A percentile compares a stretch with the other conserved stretches of the same genome.
Conservation (phyloP, 2,797 vertebrate genomes). For the Sebastes oblongus region DNA sequence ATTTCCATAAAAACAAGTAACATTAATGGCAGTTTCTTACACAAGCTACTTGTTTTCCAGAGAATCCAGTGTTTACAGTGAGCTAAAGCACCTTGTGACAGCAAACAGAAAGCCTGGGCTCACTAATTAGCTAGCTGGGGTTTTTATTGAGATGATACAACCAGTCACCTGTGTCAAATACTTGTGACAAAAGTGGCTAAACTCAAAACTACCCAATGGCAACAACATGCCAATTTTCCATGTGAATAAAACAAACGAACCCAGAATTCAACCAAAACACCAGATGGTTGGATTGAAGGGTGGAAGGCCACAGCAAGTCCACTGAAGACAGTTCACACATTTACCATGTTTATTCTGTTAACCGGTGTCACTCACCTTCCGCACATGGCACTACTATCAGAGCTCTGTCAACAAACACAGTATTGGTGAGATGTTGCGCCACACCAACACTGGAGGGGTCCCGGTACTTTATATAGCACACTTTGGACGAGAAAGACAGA, state of each 20-base stretch:
- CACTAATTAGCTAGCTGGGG: neutral
- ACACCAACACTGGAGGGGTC: constrained; percentile 98
- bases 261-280: constrained; percentile 35
- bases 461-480: constrained; percentile 99
- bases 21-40: constrained; percentile 11
- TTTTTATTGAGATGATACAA: neutral
- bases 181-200: neutral
- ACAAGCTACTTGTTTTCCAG: constrained; percentile 18
- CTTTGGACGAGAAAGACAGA: constrained; percentile 98
- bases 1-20: constrained; percentile 34
- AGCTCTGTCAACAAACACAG: constrained; percentile 99
- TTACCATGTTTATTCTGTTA: neutral
- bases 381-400: constrained; percentile 98
- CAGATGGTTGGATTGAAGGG: constrained; percentile 18
- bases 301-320: constrained; percentile 3
- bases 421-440: constrained; percentile 99
- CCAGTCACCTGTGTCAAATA: constrained; percentile 22
- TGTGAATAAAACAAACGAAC: neutral
- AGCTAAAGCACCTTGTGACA: constrained; percentile 43
- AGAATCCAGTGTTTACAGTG: constrained; percentile 29
- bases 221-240: constrained; percentile 13
- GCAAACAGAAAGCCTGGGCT: constrained; percentile 31
- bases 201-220: constrained; percentile 10
- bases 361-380: constrained; percentile 91
- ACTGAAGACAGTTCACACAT: constrained; percentile 12